Evolutionary conservation across 2,113 vertebrate species (phyloP).

Genomic region (Platichthys stellatus): DNA sequence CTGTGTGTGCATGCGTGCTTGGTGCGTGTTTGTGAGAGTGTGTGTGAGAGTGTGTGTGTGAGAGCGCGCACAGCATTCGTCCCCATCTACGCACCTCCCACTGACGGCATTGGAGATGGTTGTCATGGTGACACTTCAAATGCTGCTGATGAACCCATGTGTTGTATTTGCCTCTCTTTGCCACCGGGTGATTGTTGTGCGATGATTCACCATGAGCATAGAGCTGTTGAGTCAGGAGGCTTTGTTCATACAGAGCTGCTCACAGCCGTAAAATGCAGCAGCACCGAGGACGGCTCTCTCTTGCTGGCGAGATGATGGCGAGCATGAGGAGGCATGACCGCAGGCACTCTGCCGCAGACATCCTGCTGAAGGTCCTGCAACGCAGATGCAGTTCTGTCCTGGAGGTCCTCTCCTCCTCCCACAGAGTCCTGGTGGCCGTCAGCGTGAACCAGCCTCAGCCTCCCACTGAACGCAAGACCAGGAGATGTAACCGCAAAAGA

Average conservation of each 20-base stretch:
- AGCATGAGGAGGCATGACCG: constrained; percentile 75
- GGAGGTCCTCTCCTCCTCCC: constrained; percentile 84
- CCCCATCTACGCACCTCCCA: constrained; percentile 49
- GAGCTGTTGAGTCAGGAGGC: constrained; percentile 28
- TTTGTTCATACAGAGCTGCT: constrained; percentile 14
- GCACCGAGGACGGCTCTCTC: constrained; percentile 68
- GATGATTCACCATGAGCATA: constrained; percentile 61
- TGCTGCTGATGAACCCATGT: constrained; percentile 75
- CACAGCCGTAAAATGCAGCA: constrained; percentile 72
- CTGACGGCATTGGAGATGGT: constrained; percentile 81
- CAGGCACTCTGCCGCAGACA: constrained; percentile 84
- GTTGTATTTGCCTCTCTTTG: constrained; percentile 73
- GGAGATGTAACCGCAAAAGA: constrained; percentile 81
- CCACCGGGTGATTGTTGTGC: constrained; percentile 46
- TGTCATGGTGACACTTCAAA: constrained; percentile 87
- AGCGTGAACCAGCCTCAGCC: constrained; percentile 75
- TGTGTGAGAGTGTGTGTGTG: constrained; percentile 9
- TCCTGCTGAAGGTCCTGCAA: constrained; percentile 79
- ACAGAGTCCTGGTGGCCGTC: constrained; percentile 86
- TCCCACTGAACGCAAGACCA: constrained; percentile 57
- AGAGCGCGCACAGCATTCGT: not conserved
- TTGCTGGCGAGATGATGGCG: constrained; percentile 76
- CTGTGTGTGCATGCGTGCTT: constrained; percentile 10
- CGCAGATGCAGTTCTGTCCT: constrained; percentile 80
- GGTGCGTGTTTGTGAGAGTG: constrained; percentile 28